Evolutionary conservation across 1,140 invertebrate genomes (phyloP).

Genomic region (Lepidurus arcticus): DNA sequence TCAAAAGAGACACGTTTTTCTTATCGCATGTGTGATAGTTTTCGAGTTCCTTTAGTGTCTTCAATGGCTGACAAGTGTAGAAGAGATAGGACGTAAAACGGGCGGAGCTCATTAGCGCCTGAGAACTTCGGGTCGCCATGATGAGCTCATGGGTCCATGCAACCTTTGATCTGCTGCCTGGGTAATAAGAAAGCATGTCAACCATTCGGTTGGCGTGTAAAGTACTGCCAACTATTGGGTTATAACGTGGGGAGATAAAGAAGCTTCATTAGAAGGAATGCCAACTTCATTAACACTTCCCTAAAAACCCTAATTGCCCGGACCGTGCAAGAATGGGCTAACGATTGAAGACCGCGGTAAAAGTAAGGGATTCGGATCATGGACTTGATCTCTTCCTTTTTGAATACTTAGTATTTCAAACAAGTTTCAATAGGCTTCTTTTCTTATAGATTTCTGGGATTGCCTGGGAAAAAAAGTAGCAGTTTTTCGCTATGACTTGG

Average conservation of each 20-base stretch:
- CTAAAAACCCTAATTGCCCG: slow-evolving; percentile 21
- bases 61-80: slow-evolving; percentile 18
- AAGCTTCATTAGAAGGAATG: slow-evolving; percentile 4
- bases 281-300: slow-evolving; percentile 21
- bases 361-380: too few relatives aligned
- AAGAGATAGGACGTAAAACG: slow-evolving; percentile 16
- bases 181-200: slow-evolving; percentile 10
- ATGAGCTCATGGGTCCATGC: slow-evolving; percentile 14
- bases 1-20: slow-evolving; percentile 13
- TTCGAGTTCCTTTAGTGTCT: background rate
- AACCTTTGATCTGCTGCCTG: slow-evolving; percentile 14
- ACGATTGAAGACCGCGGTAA: background rate
- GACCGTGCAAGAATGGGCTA: background rate
- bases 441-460: background rate
- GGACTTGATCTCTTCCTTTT: too few relatives aligned
- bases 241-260: slow-evolving; percentile 3
- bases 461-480: background rate
- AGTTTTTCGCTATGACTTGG: background rate
- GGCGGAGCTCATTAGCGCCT: slow-evolving; percentile 20
- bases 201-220: background rate
- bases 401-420: too few relatives aligned
- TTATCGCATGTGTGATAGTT: slow-evolving; percentile 1
- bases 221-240: background rate
- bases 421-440: too few relatives aligned
- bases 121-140: background rate